Evolutionary conservation across 2,113 vertebrate genomes (phyloP).

Genomic region (Cryptomyrus ogoouensis): DNA sequence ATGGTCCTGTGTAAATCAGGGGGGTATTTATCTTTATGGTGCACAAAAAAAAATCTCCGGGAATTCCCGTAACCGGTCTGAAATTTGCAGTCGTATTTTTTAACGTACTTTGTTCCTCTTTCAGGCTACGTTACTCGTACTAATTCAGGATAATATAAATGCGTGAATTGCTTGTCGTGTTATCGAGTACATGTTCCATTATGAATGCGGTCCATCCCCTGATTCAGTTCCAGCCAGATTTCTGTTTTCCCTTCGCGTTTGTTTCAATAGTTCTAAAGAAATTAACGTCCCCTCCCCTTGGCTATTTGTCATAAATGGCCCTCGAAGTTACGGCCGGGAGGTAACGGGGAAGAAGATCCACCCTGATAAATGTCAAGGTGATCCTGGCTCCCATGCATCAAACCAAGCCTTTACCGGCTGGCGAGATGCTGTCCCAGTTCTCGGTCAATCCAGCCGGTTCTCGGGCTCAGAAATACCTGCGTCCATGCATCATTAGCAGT

Average conservation of each 20-base stretch:
- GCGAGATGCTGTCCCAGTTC: not conserved
- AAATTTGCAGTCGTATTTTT: not conserved
- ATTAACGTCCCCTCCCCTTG: not conserved
- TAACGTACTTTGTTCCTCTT: not conserved
- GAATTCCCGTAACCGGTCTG: not conserved
- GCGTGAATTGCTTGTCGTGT: not conserved
- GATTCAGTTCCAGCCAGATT: not conserved
- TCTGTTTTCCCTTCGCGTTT: not conserved
- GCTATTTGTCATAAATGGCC: not conserved
- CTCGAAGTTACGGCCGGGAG: not conserved
- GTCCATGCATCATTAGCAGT: conserved; percentile 13
- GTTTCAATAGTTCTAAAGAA: conserved; percentile 1
- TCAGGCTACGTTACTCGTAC: not conserved
- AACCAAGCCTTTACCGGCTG: not conserved
- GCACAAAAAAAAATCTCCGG: not conserved
- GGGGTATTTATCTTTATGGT: not conserved
- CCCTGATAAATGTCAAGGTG: conserved; percentile 2
- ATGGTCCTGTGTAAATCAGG: not conserved
- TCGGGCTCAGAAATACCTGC: not conserved
- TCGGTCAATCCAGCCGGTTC: not conserved
- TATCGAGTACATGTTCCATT: not conserved
- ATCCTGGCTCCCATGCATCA: not conserved
- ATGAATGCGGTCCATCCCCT: not conserved
- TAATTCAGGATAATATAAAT: not conserved
- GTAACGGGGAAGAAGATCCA: not conserved